Percentiles rank a stretch among this genome's conserved stretches.
These are phyloP conservation scores for Aleiodes testaceus DNA, from an alignment of 2,888 invertebrate genomes.

Conservation along the genomic window DNA sequence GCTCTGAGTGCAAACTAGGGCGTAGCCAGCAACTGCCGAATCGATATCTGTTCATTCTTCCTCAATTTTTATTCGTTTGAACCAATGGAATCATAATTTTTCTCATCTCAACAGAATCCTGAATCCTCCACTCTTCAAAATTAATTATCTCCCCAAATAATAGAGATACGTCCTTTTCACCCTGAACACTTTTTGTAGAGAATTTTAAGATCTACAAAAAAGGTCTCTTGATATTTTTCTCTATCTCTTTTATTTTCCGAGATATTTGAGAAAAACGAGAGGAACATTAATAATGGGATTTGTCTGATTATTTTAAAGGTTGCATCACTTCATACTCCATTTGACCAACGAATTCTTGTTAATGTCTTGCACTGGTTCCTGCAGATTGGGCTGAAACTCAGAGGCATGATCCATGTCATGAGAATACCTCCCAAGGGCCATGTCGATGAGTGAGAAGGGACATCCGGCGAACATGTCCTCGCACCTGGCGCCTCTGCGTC, in stretches of 20 bases:
- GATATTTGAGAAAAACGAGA: not conserved
- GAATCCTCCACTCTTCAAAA: no score
- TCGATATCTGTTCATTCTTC: constrained; percentile 63
- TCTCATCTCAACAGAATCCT: no score
- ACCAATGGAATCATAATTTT: not conserved
- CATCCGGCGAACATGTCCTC: constrained; percentile 77
- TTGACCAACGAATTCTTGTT: constrained; percentile 26
- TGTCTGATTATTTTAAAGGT: not conserved
- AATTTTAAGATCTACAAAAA: no score
- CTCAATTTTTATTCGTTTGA: constrained; percentile 52
- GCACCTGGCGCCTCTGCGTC: constrained; percentile 75
- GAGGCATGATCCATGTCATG: constrained; percentile 28
- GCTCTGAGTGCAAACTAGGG: constrained; percentile 60
- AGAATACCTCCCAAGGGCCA: constrained; percentile 78
- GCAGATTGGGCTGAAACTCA: constrained; percentile 11
- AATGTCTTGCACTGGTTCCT: constrained; percentile 14
- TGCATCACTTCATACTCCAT: constrained; percentile 32
- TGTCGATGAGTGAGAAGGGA: constrained; percentile 82
- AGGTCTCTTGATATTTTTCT: no score
- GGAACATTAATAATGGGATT: not conserved
- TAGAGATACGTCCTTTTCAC: no score
- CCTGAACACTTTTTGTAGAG: no score
- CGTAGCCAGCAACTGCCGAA: constrained; percentile 60
- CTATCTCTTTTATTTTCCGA: no score
- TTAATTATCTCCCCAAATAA: no score